Base-by-base conservation (phyloP, 2,797 vertebrate genomes). In the Borostomias antarcticus region DNA sequence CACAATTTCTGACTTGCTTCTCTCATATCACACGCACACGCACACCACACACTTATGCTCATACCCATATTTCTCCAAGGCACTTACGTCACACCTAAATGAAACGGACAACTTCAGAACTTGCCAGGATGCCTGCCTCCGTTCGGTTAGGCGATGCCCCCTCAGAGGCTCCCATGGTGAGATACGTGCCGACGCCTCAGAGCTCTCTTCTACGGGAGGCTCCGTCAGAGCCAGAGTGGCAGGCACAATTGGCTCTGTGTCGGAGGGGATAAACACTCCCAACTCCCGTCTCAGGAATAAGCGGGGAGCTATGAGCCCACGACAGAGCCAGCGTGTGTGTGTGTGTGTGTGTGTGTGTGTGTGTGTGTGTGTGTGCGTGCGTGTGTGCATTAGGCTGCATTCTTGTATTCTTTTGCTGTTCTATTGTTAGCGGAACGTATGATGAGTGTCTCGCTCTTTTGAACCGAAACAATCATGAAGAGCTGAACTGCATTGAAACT, bases 221-320 rank as follows among this genome's bases (percentile, higher is more conserved):
- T 73, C 77, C 81, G 81, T 82, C 79, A 83, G 74, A 25, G 57
- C 19, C 29, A 52, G 35, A 88, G 81, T 81, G 82, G 86, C 85
- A 89, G 83, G 70, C 80, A 76, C 82, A 81, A 88, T 86, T 80
- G 80, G 83, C 80, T 84, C 84, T 86, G 81, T 85, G 21, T 51
- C 63, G 47, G 37, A 48, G 23, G 66, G 75, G 79, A 88, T 87
- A 86, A 89, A 87, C 77, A 85, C 84, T 89, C 86, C 85, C 89
- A 91, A 84, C 79, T 83, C 62, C 84, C 81, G 84, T 81, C 80
- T 82, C 83, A 80, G 78, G 73, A 80, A 82, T 83, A 70, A 88
- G 83, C 88, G 87, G 83, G 73, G 25, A 58, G 54, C 19, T 28
- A 59, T 15, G 11, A 30, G 54, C 17, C 29, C 29, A 32, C 13